Evolutionary conservation across 2,113 vertebrate genomes (phyloP), one percentile per base, ranked within the genome.

Genomic region (Bombycilla garrulus): DNA sequence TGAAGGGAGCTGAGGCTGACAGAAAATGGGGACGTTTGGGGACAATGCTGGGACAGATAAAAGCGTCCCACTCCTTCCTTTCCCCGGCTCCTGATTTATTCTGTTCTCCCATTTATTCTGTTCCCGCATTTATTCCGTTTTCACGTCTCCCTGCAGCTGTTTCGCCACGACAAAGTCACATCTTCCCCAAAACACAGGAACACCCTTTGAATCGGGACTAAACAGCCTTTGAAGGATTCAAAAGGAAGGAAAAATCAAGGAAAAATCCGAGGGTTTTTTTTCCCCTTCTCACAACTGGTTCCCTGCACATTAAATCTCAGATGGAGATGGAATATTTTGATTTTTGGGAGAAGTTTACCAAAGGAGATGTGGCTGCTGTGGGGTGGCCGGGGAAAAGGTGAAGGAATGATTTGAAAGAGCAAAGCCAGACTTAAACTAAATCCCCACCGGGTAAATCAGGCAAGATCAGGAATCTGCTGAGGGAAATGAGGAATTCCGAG

Each of bases 1-100:
- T 31, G 54, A 81, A 57, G 91, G 81, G 5, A 67, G 81, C 88
- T 45, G 80, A 36, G 84, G 91, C 61, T 50, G 91, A 78, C 81
- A 90, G 86, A 50, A 90, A 93, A 91, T 10, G 85, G 84, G 92
- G 90, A 93, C 84, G 62, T 70, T 35, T 57, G 13, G 85, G 94
- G 93, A 93, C 91, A 66, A 40, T 35, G 60, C 3, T 50, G 56
- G 77, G 77, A 65, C 5, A 53, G 88, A 93, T 90, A 19, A 95
- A 94, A 92, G 90, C 81, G 22, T 61, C 90, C 90, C 60, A 25
- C 81, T 86, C 90, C 44, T 82, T 54, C 74, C 92, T 90, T 72
- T 65, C 90, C 61, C 28, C 62, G 4, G 7, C 84, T 95, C 91
- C 90, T 56, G 74, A 92, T 93, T 88, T 72, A 76, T 86, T 61